Evolutionary conservation across 37 sponge, comb jelly and placozoan species (phyloP), one percentile per base, ranked within the genome.

Genomic region (Beroe ovata): DNA sequence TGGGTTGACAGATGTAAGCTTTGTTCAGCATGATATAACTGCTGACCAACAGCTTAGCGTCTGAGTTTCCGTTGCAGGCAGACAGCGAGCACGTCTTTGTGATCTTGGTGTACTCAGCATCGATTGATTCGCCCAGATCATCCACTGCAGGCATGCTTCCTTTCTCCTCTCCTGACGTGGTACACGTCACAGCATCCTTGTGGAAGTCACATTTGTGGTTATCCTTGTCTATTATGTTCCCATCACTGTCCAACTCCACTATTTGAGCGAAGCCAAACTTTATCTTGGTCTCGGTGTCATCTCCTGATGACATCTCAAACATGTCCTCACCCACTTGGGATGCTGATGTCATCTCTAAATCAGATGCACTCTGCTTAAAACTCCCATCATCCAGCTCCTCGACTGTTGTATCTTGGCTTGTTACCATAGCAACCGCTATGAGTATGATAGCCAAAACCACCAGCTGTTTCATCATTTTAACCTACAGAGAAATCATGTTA

Each of bases 1-100:
- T 28, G 8, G 71, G 71, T 38, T 36, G 71, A 20, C 71, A 69
- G 38, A 69, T 29, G 38, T 69, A 69, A 35, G 71, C 71, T 35
- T 69, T 69, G 71, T 69, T 69, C 3, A 36, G 36, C 71, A 69
- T 69, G 71, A 69, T 69, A 38, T 69, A 69, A 34, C 71, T 69
- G 18, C 71, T 6, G 18, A 69, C 71, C 8, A 34, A 8, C 20
- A 69, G 20, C 38, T 69, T 69, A 36, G 71, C 71, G 8, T 4
- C 63, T 62, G 63, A 23, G 29, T 62, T 62, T 4, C 23, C 20
- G 63, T 62, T 62, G 21, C 63, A 62, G 19, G 63, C 29, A 4
- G 63, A 4, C 29, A 62, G 29, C 8, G 23, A 14, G 21, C 63
- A 62, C 8, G 63, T 62, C 29, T 62, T 62, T 16, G 63, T 62